Conservation (phyloP, 2,113 vertebrate species). For the Colius striatus region DNA sequence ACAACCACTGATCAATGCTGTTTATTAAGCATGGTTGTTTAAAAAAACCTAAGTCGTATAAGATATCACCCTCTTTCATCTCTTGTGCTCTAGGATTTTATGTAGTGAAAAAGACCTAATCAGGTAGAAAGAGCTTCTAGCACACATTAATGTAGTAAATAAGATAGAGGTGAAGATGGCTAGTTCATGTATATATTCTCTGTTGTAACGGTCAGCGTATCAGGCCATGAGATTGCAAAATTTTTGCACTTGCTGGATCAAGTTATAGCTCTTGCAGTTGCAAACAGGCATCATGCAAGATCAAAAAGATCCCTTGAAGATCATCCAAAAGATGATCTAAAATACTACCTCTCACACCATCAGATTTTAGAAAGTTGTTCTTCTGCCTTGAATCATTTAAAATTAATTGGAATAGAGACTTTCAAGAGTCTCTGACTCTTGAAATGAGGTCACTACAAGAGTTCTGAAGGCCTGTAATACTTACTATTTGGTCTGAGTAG, state of each 20-base stretch:
- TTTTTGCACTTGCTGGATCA: not conserved
- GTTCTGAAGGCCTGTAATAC: not conserved
- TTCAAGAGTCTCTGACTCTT: not conserved
- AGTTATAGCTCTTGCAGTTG: not conserved
- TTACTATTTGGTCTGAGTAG: not conserved
- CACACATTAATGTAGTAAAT: not conserved
- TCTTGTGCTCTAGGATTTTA: not conserved
- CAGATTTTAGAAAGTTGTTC: not conserved
- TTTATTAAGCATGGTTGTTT: not conserved
- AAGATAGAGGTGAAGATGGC: not conserved
- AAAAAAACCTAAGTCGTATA: not conserved
- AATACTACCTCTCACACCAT: not conserved
- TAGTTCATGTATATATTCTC: not conserved
- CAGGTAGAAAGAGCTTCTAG: not conserved
- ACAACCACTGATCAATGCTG: not conserved
- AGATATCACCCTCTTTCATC: not conserved
- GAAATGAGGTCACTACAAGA: not conserved
- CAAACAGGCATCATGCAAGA: not conserved
- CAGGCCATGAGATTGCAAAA: not conserved
- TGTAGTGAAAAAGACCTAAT: not conserved
- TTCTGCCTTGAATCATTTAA: not conserved
- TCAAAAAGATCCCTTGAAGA: not conserved
- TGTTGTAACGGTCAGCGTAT: not conserved
- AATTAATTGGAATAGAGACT: not conserved
- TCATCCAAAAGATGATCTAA: not conserved